These are phyloP conservation scores for Endotricha flammealis DNA, from an alignment of 2,888 invertebrate genomes.

Conservation along the genomic window DNA sequence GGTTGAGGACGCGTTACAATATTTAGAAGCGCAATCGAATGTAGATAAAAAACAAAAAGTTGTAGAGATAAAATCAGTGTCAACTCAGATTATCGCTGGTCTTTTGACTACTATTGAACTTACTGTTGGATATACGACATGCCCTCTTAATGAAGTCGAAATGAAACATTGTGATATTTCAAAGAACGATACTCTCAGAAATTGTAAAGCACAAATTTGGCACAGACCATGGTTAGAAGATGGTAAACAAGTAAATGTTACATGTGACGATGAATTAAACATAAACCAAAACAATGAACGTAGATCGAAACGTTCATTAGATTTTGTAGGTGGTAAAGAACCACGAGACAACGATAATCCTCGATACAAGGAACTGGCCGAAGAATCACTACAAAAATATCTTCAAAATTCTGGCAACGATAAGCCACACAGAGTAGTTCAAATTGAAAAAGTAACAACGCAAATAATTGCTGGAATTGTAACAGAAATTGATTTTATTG, in stretches of 20 bases:
- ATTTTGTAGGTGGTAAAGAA: constrained; percentile 23
- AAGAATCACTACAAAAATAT: constrained; percentile 31
- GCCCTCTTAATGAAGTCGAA: constrained; percentile 53
- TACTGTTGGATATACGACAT: constrained; percentile 76
- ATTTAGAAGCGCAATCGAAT: constrained; percentile 54
- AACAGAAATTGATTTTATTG: no score
- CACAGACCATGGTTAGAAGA: constrained; percentile 78
- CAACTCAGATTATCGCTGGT: constrained; percentile 75
- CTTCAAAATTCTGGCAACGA: no score
- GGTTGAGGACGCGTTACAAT: constrained; percentile 48
- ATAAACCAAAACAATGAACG: constrained; percentile 12
- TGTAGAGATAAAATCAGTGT: constrained; percentile 57
- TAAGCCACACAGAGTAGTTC: no score
- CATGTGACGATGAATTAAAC: constrained; percentile 31
- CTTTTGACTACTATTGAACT: constrained; percentile 76
- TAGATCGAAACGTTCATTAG: constrained; percentile 21
- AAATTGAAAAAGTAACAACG: no score
- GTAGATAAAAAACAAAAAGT: constrained; percentile 50
- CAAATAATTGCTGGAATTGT: no score
- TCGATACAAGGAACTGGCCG: constrained; percentile 26
- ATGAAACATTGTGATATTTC: constrained; percentile 40
- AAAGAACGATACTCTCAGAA: constrained; percentile 37
- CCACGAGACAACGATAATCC: no score
- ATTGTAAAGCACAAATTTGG: constrained; percentile 65
- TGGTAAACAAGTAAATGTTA: constrained; percentile 52